These are phyloP conservation scores for Sebastes variabilis DNA, from an alignment of 2,797 vertebrate genomes.

Conservation along the genomic window DNA sequence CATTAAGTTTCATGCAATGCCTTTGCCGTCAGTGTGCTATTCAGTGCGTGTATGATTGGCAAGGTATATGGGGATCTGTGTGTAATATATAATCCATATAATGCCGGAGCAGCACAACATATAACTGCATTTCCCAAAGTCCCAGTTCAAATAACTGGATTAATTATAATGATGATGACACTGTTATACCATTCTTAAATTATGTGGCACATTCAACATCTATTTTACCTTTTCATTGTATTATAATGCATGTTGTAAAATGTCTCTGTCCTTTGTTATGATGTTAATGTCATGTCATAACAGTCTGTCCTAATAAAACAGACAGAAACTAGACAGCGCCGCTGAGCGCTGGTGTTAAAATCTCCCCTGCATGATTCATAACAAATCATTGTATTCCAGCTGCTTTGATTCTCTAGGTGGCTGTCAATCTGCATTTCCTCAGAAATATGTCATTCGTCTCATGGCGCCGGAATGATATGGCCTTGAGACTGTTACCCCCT, in stretches of 20 bases:
- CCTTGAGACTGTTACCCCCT: conserved; percentile 46
- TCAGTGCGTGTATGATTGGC: not conserved
- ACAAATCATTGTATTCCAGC: conserved; percentile 60
- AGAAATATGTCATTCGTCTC: conserved; percentile 52
- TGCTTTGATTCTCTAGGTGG: conserved; percentile 55
- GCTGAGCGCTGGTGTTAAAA: conserved; percentile 2
- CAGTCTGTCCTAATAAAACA: conserved; percentile 10
- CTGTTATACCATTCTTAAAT: no score
- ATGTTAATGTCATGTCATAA: not conserved
- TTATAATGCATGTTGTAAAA: not conserved
- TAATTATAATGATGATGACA: not conserved
- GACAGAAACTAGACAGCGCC: conserved; percentile 26
- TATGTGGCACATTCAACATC: not conserved
- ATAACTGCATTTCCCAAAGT: not conserved
- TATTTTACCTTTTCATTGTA: not conserved
- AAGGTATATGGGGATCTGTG: not conserved
- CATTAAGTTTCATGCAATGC: not conserved
- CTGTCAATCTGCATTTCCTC: conserved; percentile 69
- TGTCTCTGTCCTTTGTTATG: not conserved
- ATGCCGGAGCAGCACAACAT: no score
- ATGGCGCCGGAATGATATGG: conserved; percentile 10
- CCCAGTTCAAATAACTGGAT: not conserved
- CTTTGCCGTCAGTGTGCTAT: not conserved
- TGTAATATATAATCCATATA: not conserved
- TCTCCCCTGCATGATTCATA: conserved; percentile 49